Percentiles rank a stretch among this genome's conserved stretches.
These are phyloP conservation scores for Netelia melanura DNA, from an alignment of 2,888 invertebrate genomes.

Conservation along the genomic window DNA sequence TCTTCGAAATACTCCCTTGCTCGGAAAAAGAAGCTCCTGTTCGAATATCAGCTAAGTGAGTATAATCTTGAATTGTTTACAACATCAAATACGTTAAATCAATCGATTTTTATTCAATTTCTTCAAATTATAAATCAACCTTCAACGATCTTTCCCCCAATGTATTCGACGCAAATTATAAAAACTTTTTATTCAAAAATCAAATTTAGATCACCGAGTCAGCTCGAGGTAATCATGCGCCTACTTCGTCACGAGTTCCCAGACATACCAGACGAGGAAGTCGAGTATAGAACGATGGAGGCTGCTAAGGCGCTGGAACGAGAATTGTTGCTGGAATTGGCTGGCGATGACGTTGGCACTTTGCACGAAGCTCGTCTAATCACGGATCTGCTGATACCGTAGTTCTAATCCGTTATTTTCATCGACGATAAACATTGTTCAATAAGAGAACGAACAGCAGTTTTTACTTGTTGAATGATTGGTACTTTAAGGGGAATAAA, in stretches of 20 bases:
- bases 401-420: conserved; percentile 37
- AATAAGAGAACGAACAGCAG: conserved; percentile 17
- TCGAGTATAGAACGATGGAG: conserved; percentile 65
- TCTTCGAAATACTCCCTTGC: conserved; percentile 76
- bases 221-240: conserved; percentile 76
- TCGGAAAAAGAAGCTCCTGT: conserved; percentile 64
- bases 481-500: conserved; percentile 5
- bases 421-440: background rate
- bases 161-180: background rate
- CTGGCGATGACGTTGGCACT: conserved; percentile 68
- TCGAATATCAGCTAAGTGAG: conserved; percentile 77
- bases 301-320: conserved; percentile 76
- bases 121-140: background rate
- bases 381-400: conserved; percentile 80
- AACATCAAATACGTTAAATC: background rate
- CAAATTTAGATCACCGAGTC: conserved; percentile 73
- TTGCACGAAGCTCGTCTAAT: conserved; percentile 77
- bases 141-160: background rate
- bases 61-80: background rate
- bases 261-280: conserved; percentile 67
- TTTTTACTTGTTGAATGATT: background rate
- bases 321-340: conserved; percentile 78
- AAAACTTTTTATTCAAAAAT: background rate
- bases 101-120: background rate
- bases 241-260: conserved; percentile 76